Evolutionary conservation across 1,140 invertebrate species (phyloP), one percentile per base, ranked within the genome.

Genomic region (Anadara kagoshimensis): DNA sequence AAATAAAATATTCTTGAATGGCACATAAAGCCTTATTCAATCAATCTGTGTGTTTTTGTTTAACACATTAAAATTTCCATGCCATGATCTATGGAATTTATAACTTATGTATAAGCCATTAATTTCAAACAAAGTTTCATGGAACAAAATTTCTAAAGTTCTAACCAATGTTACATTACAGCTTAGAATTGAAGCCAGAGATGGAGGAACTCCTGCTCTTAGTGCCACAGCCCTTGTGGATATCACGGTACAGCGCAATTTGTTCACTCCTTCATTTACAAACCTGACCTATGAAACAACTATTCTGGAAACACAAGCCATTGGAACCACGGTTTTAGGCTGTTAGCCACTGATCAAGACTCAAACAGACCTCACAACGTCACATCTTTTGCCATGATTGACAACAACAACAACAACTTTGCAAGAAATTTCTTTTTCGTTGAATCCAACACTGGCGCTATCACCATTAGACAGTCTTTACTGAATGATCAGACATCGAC

Each of bases 231-330:
- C 74, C 12, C 75, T 73, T 45, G 67, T 83, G 8, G 36, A 63
- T 0, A 59, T 85, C n/a, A 81, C 65, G 44, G 78, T 85, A 18
- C 62, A 73, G 3, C 68, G 82, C 2, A 85, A 85, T 58, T 64
- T 80, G 14, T 58, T 67, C n/a, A 47, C 62, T 24, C 83, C 83
- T 12, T 56, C 45, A n/a, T 82, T 83, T 59, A 45, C 57, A 12
- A 45, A 68, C 22, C 65, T 78, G 7, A 94, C 92, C 92, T 96
- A 96, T 86, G 93, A 91, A 22, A 95, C 95, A 79, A 93, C 94
- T 71, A 91, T 95, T 0, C 90, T 93, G 29, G 95, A 97, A 89
- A 94, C 94, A 0, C 90, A 43, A 94, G 94, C 82, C 67, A 76
- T 64, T 24, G 78, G 58, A 29, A 72, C 36, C 72, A 58, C 61